Percentiles rank a stretch among this genome's conserved stretches.
phyloP scores from a whole-genome alignment of 2,113 vertebrate species.

The Salminus brasiliensis region DNA sequence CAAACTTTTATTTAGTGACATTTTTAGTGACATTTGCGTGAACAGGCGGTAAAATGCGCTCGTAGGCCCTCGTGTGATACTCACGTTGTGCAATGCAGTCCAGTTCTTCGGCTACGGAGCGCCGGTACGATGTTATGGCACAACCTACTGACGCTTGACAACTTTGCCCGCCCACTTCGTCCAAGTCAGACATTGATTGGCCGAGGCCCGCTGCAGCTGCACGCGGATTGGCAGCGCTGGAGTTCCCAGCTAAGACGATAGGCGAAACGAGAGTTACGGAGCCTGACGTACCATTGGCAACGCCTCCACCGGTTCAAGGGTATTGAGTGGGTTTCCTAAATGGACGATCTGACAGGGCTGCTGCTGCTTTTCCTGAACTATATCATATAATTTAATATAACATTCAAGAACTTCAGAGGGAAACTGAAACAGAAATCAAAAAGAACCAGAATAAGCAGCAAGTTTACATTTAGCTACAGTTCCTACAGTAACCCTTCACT shows the following conservation, averaged over 20 bases:
- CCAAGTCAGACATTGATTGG: slow-evolving; percentile 8
- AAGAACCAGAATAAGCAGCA: no score
- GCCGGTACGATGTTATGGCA: slow-evolving; percentile 46
- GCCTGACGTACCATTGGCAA: slow-evolving; percentile 2
- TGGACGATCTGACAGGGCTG: not conserved
- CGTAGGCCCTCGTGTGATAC: slow-evolving; percentile 51
- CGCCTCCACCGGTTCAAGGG: slow-evolving; percentile 43
- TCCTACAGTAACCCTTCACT: no score
- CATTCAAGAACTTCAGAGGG: no score
- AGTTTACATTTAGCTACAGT: no score
- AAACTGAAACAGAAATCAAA: no score
- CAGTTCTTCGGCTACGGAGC: slow-evolving; percentile 49
- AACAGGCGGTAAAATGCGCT: slow-evolving; percentile 8
- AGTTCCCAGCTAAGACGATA: slow-evolving; percentile 7
- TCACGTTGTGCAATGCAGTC: slow-evolving; percentile 60
- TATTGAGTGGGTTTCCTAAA: slow-evolving; percentile 8
- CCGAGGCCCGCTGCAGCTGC: not conserved
- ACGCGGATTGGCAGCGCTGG: slow-evolving; percentile 26
- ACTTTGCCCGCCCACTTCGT: slow-evolving; percentile 56
- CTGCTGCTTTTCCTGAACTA: no score
- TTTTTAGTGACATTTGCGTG: not conserved
- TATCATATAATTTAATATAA: no score
- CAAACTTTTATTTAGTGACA: not conserved
- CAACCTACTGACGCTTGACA: slow-evolving; percentile 60
- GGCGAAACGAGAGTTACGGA: not conserved